Conservation (phyloP, 1,140 invertebrate species). For the Cydia fagiglandana region DNA sequence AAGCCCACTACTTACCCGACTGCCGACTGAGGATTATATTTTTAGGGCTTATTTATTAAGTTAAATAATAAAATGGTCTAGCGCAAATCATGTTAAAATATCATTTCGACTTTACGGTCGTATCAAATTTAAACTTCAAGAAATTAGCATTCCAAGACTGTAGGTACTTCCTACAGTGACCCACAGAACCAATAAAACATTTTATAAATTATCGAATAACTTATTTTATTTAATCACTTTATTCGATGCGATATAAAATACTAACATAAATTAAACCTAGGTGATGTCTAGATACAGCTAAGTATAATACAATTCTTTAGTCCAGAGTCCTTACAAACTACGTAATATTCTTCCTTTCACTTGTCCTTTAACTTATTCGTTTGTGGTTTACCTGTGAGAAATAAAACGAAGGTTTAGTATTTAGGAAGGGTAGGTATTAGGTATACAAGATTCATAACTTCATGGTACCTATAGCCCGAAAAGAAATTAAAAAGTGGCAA, state of each 20-base stretch:
- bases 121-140: neutral
- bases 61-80: too few species aligned
- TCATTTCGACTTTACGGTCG: too few species aligned
- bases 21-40: too few species aligned
- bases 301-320: constrained; percentile 42
- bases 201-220: constrained; percentile 37
- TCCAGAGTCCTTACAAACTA: constrained; percentile 11
- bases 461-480: too few species aligned
- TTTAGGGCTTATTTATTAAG: too few species aligned
- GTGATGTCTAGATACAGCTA: constrained; percentile 64
- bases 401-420: constrained; percentile 17
- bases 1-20: too few species aligned
- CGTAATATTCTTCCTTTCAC: constrained; percentile 36
- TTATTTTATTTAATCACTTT: constrained; percentile 19
- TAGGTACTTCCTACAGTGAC: too few species aligned
- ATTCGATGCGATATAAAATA: neutral
- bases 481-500: too few species aligned
- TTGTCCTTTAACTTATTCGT: constrained; percentile 68
- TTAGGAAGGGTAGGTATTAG: neutral
- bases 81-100: too few species aligned
- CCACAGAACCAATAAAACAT: neutral
- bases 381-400: constrained; percentile 71
- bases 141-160: too few species aligned
- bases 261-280: constrained; percentile 34
- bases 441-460: too few species aligned